These are phyloP conservation scores for Calyptomena viridis DNA, from an alignment of 2,113 vertebrate genomes.

Conservation along the genomic window DNA sequence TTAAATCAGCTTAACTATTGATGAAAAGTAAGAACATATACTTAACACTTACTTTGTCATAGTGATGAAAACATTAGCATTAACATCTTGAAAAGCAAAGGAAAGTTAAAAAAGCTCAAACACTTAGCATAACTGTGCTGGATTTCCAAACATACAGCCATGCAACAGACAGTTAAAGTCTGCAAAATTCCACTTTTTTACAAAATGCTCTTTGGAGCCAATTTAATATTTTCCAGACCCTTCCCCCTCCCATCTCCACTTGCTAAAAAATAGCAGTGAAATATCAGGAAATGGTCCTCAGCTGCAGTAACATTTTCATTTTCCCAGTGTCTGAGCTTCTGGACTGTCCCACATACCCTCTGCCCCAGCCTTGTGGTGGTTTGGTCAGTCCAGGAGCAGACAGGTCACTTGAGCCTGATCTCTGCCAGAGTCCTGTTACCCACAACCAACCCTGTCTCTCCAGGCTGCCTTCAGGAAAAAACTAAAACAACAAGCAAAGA, in stretches of 20 bases:
- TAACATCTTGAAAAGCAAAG: background rate
- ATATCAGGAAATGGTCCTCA: conserved; percentile 50
- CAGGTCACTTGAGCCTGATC: background rate
- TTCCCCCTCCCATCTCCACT: background rate
- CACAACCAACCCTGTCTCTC: background rate
- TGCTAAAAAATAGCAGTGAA: conserved; percentile 15
- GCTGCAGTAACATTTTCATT: conserved; percentile 23
- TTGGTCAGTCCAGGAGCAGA: background rate
- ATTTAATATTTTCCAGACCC: conserved; percentile 53
- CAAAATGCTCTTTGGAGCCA: background rate
- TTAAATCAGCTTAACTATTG: background rate
- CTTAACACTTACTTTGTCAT: background rate
- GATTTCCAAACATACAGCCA: conserved; percentile 12
- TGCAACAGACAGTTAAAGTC: background rate
- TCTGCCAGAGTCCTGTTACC: background rate
- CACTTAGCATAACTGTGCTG: background rate
- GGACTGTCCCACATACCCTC: background rate
- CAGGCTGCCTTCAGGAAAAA: background rate
- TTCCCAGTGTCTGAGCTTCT: background rate
- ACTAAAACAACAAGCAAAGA: background rate
- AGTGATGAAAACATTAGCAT: too few species aligned
- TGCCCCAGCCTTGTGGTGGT: background rate
- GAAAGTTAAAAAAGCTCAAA: background rate
- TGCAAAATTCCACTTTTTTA: conserved; percentile 4
- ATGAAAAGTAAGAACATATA: background rate